These are phyloP conservation scores for Micrasema longulum DNA, from an alignment of 1,140 invertebrate species.

Conservation along the genomic window DNA sequence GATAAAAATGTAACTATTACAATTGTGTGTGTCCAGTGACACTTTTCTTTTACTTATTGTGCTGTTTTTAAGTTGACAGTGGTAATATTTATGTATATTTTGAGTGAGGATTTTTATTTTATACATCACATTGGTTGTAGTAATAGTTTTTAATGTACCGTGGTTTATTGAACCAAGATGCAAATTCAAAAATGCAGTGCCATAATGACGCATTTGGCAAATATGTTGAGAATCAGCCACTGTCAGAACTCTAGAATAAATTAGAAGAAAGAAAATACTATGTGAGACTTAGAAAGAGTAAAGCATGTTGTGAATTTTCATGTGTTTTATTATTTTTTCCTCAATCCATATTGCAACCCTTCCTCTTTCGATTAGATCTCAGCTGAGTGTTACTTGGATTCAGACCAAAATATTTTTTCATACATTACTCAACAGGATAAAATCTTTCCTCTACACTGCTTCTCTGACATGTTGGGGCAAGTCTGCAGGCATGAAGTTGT, in stretches of 20 bases:
- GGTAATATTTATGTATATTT: conserved; percentile 41
- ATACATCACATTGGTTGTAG: conserved; percentile 43
- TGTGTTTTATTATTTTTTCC: conserved; percentile 46
- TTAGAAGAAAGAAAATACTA: conserved; percentile 49
- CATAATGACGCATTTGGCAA: conserved; percentile 45
- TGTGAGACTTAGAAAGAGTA: conserved; percentile 54
- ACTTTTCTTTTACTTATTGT: too few species aligned
- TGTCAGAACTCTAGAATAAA: conserved; percentile 51
- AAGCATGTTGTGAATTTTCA: conserved; percentile 55
- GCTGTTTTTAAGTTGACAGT: conserved; percentile 2
- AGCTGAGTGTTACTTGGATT: too few species aligned
- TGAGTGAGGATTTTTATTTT: conserved; percentile 45
- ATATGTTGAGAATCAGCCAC: conserved; percentile 43
- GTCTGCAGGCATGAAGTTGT: too few species aligned
- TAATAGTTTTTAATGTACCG: conserved; percentile 45
- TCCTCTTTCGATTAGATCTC: too few species aligned
- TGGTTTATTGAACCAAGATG: conserved; percentile 21
- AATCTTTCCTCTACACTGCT: too few species aligned
- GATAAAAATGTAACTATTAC: too few species aligned
- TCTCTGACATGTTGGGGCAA: too few species aligned
- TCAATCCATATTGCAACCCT: background rate
- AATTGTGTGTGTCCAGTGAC: too few species aligned
- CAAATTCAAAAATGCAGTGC: conserved; percentile 45
- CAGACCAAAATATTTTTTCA: too few species aligned
- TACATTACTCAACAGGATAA: too few species aligned